Evolutionary conservation across 1,140 invertebrate genomes (phyloP).

Genomic region (Drosophila varians): DNA sequence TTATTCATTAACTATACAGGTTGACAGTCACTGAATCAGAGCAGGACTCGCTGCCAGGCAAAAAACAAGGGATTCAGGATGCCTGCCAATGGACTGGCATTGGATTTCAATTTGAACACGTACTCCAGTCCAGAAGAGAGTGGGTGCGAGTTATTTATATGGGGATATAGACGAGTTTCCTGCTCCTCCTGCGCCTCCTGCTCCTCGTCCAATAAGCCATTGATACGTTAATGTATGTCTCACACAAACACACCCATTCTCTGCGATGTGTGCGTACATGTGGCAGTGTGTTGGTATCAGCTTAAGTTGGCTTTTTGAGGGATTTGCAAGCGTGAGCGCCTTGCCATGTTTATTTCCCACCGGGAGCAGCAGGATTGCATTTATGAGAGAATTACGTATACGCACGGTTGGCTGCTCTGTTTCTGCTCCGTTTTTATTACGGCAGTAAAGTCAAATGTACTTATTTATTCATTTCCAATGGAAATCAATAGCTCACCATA

Average conservation of each 20-base stretch:
- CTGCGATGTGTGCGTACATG: constrained; percentile 5
- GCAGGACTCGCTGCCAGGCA: neutral
- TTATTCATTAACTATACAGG: constrained; percentile 28
- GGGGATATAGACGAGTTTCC: constrained; percentile 22
- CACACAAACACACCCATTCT: neutral
- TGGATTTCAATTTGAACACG: constrained; percentile 65
- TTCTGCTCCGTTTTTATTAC: constrained; percentile 14
- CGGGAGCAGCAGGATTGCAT: constrained; percentile 27
- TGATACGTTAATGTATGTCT: constrained; percentile 73
- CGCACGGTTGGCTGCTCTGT: constrained; percentile 21
- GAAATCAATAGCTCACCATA: constrained; percentile 11
- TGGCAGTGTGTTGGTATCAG: constrained; percentile 40
- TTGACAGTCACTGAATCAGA: constrained; percentile 21
- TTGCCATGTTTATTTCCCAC: constrained; percentile 33
- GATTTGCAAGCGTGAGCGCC: constrained; percentile 48
- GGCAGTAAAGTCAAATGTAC: constrained; percentile 2
- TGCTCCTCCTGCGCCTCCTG: constrained; percentile 17
- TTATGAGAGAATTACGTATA: constrained; percentile 50
- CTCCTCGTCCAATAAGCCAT: constrained; percentile 57
- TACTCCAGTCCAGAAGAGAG: constrained; percentile 15
- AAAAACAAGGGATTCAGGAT: constrained; percentile 7
- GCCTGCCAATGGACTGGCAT: constrained; percentile 43
- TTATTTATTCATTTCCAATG: constrained; percentile 39
- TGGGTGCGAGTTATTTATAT: constrained; percentile 26
- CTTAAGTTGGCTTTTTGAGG: constrained; percentile 56